Base-by-base conservation (phyloP, 2,797 vertebrate species). In the Channa striata region DNA sequence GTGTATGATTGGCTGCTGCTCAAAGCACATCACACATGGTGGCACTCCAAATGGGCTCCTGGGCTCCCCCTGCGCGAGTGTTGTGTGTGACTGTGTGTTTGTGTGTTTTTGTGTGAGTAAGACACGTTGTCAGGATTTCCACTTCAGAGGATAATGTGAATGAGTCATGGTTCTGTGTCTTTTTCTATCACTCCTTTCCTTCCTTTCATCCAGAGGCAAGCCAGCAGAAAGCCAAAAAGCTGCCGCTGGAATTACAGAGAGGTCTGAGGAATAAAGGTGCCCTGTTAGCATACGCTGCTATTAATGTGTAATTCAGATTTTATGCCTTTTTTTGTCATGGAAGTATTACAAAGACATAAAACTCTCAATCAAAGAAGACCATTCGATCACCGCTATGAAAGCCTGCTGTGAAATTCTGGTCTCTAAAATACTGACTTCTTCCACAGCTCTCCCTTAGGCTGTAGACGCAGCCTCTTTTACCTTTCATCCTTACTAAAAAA, bases 131-230 rank as follows among this genome's bases (percentile, higher is more conserved):
- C 74, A 90, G 90, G 85, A 88, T 88, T 92, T 93, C 88, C 87
- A 92, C 87, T 84, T 89, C 83, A 91, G 75, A 87, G 84, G 77
- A 81, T 88, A 80, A 89, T 83, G 71, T 86, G 88, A 89, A 86
- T 90, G 89, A 92, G 81, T 92, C 90, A 92, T 34, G 50, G 56
- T 59, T 69, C 70, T 74, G 46, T 63, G 71, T 70, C 43, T 64
- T 59, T 80, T 40, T 70, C 78, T 77, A 59, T 79, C 50, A 0
- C 68, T 78, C 53, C 12, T 43, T 52, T 76, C 40, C 64, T 66
- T 73, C 63, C 60, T 75, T 86, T 86, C 72, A 83, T 82, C 83
- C 80, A 74, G 72, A 72, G 77, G 74, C 83, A 78, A 72, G 67
- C n/a, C 65, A 72, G 85, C 36, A 36, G 65, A 84, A 85, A 85